Evolutionary conservation across 1,140 invertebrate species (phyloP), one percentile per base, ranked within the genome.

Genomic region (Steinernema feltiae): DNA sequence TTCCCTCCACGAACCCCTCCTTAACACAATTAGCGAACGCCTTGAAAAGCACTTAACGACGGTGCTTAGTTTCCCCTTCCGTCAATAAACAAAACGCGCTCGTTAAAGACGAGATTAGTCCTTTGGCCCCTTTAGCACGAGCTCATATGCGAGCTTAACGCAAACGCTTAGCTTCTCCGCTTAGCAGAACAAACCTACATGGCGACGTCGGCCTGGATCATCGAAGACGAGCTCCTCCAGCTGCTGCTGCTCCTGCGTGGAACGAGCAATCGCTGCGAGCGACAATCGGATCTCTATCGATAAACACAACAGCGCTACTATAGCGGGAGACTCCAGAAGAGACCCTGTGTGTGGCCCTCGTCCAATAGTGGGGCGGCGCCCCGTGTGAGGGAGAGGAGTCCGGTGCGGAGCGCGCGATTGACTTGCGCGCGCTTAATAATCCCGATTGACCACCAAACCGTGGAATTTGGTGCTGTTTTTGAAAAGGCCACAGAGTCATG

Each of bases 161-260:
- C n/a, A n/a, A n/a, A n/a, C 12, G 15, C 53, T 63, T n/a, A n/a
- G n/a, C n/a, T n/a, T n/a, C n/a, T n/a, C n/a, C 12, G 15, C 53
- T 63, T 3, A 3, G 12, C 24, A 27, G 53, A 21, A 12, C 29
- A 12, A 30, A 63, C 75, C 53, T 48, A 76, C 75, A 76, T 78
- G 30, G 75, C 75, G 12, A 76, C 75, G 46, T 76, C 75, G 30
- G 75, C 76, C 63, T 76, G 75, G 1, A 76, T 27, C 75, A 76
- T 76, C 35, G 75, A 24, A 18, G 27, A 21, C 29, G 15, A 18
- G 72, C 72, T 27, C 24, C 72, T 75, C 72, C n/a, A 24, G 48
- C 48, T 46, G 48, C 35, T 46, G 69, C 18, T 18, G 35, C 7
- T 7, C 7, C 7, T 41, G 7, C 35, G 7, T 7, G 18, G 7